These are phyloP conservation scores for Poicephalus meyeri DNA, from an alignment of 2,113 vertebrate species.

Conservation along the genomic window DNA sequence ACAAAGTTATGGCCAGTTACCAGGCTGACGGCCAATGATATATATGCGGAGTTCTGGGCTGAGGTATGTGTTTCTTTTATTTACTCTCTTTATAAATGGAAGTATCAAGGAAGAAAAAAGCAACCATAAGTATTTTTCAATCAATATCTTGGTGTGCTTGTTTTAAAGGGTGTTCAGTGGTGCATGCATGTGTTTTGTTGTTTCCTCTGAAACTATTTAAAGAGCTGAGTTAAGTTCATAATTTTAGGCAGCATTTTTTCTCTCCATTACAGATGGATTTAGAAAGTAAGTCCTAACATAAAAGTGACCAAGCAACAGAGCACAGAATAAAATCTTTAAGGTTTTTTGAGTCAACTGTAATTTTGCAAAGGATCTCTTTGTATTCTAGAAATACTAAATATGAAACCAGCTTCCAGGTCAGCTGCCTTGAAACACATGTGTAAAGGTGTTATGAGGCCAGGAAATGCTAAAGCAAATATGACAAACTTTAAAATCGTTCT, in stretches of 20 bases:
- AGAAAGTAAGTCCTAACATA: neutral
- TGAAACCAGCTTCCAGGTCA: neutral
- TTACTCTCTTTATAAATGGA: neutral
- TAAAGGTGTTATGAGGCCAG: neutral
- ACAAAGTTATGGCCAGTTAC: slow-evolving; percentile 96
- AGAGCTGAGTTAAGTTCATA: neutral
- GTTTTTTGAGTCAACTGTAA: neutral
- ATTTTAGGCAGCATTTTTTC: neutral
- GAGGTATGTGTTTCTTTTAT: slow-evolving; percentile 82
- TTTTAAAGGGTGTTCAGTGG: neutral
- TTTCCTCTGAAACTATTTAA: neutral
- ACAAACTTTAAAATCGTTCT: neutral
- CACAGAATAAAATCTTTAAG: neutral
- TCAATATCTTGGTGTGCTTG: neutral
- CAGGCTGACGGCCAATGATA: slow-evolving; percentile 91
- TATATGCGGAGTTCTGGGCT: slow-evolving; percentile 98
- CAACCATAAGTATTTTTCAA: neutral
- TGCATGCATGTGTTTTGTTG: neutral
- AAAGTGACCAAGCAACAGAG: neutral
- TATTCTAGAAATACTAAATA: neutral
- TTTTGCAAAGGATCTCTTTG: neutral
- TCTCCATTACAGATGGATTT: neutral
- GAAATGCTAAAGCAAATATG: neutral
- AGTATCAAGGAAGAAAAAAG: neutral
- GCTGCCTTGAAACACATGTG: neutral